phyloP scores from a whole-genome alignment of 2,797 vertebrate species.

The Garrulus glandarius region DNA sequence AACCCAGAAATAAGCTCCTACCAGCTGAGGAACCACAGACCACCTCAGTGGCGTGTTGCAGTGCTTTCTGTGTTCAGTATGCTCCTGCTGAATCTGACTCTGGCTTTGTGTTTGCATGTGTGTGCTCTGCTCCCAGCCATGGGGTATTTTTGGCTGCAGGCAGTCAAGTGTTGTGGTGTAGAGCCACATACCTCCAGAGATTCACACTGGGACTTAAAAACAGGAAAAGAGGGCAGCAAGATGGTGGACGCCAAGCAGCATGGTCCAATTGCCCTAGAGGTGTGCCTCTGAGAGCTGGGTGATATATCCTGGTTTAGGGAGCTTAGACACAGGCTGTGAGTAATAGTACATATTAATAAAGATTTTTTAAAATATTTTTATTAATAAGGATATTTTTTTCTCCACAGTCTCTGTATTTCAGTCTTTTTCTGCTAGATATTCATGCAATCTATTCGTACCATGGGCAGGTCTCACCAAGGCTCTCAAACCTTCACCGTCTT shows the following conservation, averaged over 20 bases:
- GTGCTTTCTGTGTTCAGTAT: accelerated
- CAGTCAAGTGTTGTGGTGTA: background rate
- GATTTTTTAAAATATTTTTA: background rate
- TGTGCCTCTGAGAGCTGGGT: background rate
- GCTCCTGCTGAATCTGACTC: background rate
- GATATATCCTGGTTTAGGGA: background rate
- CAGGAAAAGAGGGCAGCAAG: background rate
- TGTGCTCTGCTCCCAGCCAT: background rate
- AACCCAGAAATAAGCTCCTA: background rate
- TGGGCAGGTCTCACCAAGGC: accelerated
- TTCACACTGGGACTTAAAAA: background rate
- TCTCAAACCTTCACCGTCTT: background rate
- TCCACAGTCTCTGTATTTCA: background rate
- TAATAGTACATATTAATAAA: background rate
- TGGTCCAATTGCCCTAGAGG: background rate
- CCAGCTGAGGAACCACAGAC: background rate
- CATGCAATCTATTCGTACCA: background rate
- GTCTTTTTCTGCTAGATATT: background rate
- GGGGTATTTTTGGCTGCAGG: background rate
- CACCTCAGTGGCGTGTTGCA: no score
- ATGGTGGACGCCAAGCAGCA: background rate
- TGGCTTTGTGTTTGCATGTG: accelerated
- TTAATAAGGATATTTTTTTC: background rate
- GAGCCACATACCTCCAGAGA: background rate
- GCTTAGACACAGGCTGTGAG: background rate